These are phyloP conservation scores for Scaptomyza tumidula DNA, from an alignment of 2,888 invertebrate genomes.

Conservation along the genomic window DNA sequence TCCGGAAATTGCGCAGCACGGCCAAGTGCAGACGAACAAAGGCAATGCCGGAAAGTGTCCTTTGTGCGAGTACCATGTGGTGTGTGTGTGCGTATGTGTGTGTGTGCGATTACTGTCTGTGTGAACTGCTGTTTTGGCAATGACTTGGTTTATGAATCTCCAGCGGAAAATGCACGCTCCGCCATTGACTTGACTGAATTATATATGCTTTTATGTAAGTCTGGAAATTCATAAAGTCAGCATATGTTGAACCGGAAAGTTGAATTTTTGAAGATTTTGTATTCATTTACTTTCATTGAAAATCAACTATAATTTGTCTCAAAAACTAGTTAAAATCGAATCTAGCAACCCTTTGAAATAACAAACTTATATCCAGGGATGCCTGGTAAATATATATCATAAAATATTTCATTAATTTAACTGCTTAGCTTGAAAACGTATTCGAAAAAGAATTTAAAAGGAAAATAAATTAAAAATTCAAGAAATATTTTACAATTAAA, in stretches of 20 bases:
- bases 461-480: too few relatives aligned
- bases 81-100: constrained; percentile 12
- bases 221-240: constrained; percentile 39
- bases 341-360: too few relatives aligned
- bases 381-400: too few relatives aligned
- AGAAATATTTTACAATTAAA: too few relatives aligned
- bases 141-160: constrained; percentile 56
- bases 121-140: constrained; percentile 47
- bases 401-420: too few relatives aligned
- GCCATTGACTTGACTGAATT: constrained; percentile 41
- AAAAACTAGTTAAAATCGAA: too few relatives aligned
- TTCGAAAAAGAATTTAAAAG: too few relatives aligned
- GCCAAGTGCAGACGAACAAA: constrained; percentile 61
- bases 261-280: too few relatives aligned
- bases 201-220: constrained; percentile 12
- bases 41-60: constrained; percentile 49
- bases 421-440: too few relatives aligned
- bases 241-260: constrained; percentile 2
- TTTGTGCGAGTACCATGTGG: constrained; percentile 19
- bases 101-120: constrained; percentile 20
- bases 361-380: too few relatives aligned
- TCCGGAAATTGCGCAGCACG: constrained; percentile 61
- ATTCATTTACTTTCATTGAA: too few relatives aligned
- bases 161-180: constrained; percentile 49
- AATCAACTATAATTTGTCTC: too few relatives aligned